These are phyloP conservation scores for Stenchaetothrips biformis DNA, from an alignment of 2,888 invertebrate genomes.

Conservation along the genomic window DNA sequence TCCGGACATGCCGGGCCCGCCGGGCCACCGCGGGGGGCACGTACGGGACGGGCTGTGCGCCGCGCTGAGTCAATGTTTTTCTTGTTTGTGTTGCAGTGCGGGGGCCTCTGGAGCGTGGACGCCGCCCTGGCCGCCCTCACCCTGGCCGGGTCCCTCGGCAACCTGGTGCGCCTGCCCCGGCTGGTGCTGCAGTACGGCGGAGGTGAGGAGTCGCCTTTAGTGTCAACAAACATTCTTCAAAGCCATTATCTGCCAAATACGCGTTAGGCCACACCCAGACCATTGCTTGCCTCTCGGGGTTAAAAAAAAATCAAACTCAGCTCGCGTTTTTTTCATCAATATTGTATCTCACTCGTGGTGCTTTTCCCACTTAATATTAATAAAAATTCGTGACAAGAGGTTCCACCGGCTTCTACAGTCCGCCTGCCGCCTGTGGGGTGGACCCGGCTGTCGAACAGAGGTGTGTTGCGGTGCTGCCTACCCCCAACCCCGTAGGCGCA, in stretches of 20 bases:
- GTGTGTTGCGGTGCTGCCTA: too few relatives aligned
- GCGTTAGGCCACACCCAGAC: too few relatives aligned
- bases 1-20: not conserved
- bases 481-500: too few relatives aligned
- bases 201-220: constrained; percentile 36
- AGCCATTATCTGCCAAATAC: not conserved
- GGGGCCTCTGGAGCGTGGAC: constrained; percentile 46
- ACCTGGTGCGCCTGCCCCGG: constrained; percentile 57
- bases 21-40: not conserved
- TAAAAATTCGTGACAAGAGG: too few relatives aligned
- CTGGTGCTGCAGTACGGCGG: constrained; percentile 57
- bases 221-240: not conserved
- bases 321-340: too few relatives aligned
- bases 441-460: too few relatives aligned
- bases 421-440: too few relatives aligned
- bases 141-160: constrained; percentile 54
- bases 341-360: too few relatives aligned
- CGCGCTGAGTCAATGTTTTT: not conserved
- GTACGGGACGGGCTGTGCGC: not conserved
- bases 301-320: not conserved
- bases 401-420: too few relatives aligned
- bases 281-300: not conserved
- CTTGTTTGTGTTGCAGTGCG: constrained; percentile 43
- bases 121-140: constrained; percentile 53
- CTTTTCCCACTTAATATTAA: too few relatives aligned